Base-by-base conservation (phyloP, 2,113 vertebrate genomes). In the Pycnonotus jocosus region DNA sequence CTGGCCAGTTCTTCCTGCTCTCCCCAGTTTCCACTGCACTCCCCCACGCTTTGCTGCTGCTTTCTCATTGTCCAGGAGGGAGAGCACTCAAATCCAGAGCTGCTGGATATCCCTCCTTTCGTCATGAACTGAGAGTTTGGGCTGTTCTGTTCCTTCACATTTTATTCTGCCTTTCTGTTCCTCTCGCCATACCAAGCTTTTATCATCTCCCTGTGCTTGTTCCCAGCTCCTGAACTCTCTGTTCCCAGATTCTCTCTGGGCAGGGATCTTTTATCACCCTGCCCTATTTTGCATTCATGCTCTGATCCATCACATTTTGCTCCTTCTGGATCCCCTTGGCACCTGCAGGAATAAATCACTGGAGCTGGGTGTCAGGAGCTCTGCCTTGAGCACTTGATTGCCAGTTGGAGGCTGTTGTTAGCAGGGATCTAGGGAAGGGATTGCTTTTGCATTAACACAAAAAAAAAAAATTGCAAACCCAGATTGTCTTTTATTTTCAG, bases 1-100 rank as follows among this genome's bases (percentile, higher is more conserved):
- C 60, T 22, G 92, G 96, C 96, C 85, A 86, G 93, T 96, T 96
- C 85, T 95, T 95, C 93, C 86, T 56, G 93, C 87, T 65, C 61
- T 54, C 76, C 70, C 61, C 40, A 25, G 28, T 25, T 87, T 31
- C 78, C 60, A 17, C 28, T 1, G 28, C 77, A 47, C 45, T 60
- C 23, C 57, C 82, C 56, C 57, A 10, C 0, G 1, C 61, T 65
- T 17, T 42, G 30, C 64, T 66, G 2, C 80, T 30, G 10, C 12
- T 81, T 88, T 72, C 53, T 73, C 19, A 0, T 3, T 38, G 18
- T 44, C 51, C 78, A 10, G 44, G 37, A 58, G 31, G 61, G 27
- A 68, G 21, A 47, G 24, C 33, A 1, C 21, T 37, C 1, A 3
- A 33, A 61, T 35, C 15, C 45, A 45, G 57, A 65, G 53, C 51